Conservation (phyloP, 2,797 vertebrate genomes). For the Ibycter americanus region DNA sequence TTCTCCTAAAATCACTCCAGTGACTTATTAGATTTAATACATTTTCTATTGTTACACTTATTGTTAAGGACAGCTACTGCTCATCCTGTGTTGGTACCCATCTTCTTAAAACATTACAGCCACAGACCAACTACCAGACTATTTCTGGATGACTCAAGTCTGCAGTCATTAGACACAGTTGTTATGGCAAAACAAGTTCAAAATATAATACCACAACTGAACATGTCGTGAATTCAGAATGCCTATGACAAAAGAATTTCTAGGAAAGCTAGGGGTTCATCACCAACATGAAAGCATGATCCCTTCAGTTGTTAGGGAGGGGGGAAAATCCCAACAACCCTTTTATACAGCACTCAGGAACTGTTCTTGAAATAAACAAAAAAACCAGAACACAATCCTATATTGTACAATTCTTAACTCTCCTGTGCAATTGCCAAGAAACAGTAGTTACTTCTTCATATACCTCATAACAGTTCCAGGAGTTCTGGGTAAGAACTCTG, state of each 20-base stretch:
- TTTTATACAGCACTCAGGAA: neutral
- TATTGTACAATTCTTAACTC: neutral
- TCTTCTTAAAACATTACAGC: neutral
- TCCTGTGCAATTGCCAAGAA: neutral
- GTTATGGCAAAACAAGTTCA: neutral
- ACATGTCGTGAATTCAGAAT: neutral
- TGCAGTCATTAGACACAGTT: neutral
- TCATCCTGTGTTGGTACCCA: neutral
- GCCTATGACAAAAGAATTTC: neutral
- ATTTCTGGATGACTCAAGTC: neutral
- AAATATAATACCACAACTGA: neutral
- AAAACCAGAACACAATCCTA: neutral
- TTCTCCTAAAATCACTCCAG: neutral
- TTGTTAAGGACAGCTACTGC: neutral
- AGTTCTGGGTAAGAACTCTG: neutral
- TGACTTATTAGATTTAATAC: neutral
- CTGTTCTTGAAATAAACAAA: neutral
- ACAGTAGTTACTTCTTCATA: neutral
- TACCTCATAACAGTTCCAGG: neutral
- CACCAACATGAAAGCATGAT: neutral
- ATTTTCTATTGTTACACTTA: neutral
- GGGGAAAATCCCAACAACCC: neutral
- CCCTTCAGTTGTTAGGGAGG: neutral
- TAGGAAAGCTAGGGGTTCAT: neutral
- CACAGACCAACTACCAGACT: neutral